phyloP scores from a whole-genome alignment of 2,113 vertebrate species.

The Sprattus sprattus region DNA sequence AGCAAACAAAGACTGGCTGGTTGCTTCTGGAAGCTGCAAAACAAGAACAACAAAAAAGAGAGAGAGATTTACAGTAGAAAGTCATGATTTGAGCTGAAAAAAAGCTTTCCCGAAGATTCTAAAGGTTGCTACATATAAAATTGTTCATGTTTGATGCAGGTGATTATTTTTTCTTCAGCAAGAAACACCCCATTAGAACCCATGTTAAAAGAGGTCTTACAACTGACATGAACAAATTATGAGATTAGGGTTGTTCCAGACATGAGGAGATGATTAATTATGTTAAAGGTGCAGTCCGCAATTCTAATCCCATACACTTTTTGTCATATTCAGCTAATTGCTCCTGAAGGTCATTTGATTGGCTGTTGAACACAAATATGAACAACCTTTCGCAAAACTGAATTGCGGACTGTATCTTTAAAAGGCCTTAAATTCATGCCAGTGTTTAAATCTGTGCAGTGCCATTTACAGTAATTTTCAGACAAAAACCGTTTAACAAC shows the following conservation, averaged over 20 bases:
- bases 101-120: neutral
- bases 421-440: neutral
- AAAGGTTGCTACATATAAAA: neutral
- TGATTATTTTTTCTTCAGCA: too few relatives aligned
- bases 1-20: constrained; percentile 90
- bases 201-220: neutral
- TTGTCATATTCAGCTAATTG: too few relatives aligned
- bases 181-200: neutral
- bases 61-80: neutral
- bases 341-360: too few relatives aligned
- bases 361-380: too few relatives aligned
- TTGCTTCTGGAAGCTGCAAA: constrained; percentile 91
- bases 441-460: neutral
- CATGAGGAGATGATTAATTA: neutral
- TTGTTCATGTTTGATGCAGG: too few relatives aligned
- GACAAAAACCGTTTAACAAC: neutral
- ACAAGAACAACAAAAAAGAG: constrained; percentile 32
- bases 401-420: too few relatives aligned
- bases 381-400: too few relatives aligned
- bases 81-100: neutral
- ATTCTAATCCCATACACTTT: too few relatives aligned
- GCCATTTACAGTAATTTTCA: neutral
- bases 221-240: neutral
- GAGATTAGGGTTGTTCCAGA: neutral
- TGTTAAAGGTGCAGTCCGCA: neutral